Base-by-base conservation (phyloP, 2,113 vertebrate species). In the Macroglossus sobrinus region DNA sequence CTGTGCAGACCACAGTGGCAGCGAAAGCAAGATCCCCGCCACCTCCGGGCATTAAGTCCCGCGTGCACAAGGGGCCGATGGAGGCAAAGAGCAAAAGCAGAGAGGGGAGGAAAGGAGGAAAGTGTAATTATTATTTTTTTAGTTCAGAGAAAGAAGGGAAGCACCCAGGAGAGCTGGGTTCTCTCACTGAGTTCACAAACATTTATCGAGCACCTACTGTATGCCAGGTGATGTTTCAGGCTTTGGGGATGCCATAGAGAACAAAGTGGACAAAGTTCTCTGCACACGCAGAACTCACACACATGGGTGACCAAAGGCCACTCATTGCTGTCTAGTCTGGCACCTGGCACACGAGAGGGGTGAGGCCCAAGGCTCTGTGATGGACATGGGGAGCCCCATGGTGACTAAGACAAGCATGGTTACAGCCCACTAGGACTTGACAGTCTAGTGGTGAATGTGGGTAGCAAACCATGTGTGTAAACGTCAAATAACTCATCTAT, bases 321-420 rank as follows among this genome's bases (percentile, higher is more conserved):
- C 35, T 28, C 8, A 2, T 28, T 40, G 24, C 33, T 19, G 2
- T 33, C 24, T n/a, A 63, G 12, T 45, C 45, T 30, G 4, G 24
- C 13, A 55, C 30, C 28, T 18, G 21, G 59, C 33, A 30, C 12
- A 5, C 5, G 5, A 26, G 3, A 2, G 18, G 16, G 28, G 28
- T 28, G 40, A 38, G 84, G 53, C 66, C 15, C 10, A 16, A 18
- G 50, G 13, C 40, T 72, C n/a, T 40, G 33, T 19, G 57, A 26
- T 71, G 84, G 40, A 59, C 63, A 11, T 5, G 38, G 74, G 3
- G 7, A 21, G 21, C 14, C 61, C 87, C 21, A 0, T 1, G 40
- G 71, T 26, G 26, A 61, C 61, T 28, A 0, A 12, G 26, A 61
- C 50, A 28, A 22, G 2, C 0, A 2, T 7, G n/a, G 61, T 40